Evolutionary conservation across 2,888 invertebrate genomes (phyloP), one percentile per base, ranked within the genome.

Genomic region (Leptinotarsa juncta): DNA sequence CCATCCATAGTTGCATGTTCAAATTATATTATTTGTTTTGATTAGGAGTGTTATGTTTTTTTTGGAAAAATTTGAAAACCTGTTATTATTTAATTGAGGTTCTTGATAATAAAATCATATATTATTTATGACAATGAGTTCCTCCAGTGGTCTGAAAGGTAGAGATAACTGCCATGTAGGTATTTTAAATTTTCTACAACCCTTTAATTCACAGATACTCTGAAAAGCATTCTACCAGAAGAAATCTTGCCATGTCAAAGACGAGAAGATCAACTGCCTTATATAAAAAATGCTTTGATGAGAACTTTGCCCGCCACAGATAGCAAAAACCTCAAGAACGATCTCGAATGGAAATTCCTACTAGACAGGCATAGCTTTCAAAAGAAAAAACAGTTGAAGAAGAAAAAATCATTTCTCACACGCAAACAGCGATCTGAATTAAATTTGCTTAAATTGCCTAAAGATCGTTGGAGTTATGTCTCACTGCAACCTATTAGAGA

Each of bases 391-490:
- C 74, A 51, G 65, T 65, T 67, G 48, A 77, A 78, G 26, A 73
- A 73, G 80, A 87, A 89, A 84, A 89, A 87, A 68, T 90, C 80
- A 5, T 82, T 82, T 67, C 76, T 82, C 4, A 81, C 82, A 1
- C 73, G 82, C 16, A 90, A 90, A 77, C 91, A 93, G 82, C 91
- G 92, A 77, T 90, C 90, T 72, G 80, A 88, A 2, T 84, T 94
- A 4, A 92, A 93, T 23, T 89, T 95, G 26, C 91, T 93, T 81
- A 90, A 90, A 70, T 87, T 94, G 72, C 91, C 92, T 3, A 90
- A 90, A 75, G 88, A 89, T 3, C 90, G 91, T 75, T 88, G 95
- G 76, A 90, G 90, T 76, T 95, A 94, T 82, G 84, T 83, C n/a
- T 92, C 94, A 78, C 88, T 93, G 4, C 72, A 92, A 65, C 90